Evolutionary conservation across 1,140 invertebrate species (phyloP), one percentile per base, ranked within the genome.

Genomic region (Propsilocerus akamusi): DNA sequence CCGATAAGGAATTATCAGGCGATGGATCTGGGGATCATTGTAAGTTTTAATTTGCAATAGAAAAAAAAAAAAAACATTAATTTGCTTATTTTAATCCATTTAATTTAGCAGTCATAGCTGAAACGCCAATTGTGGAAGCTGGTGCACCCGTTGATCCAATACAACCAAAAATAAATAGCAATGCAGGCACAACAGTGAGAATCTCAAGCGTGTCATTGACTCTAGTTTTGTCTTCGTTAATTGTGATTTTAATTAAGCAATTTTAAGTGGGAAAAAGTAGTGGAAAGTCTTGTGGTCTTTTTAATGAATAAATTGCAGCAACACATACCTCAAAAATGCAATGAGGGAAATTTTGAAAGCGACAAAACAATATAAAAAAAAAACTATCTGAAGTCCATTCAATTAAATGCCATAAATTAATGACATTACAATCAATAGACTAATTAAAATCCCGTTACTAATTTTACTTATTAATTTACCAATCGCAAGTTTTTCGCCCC

Each of bases 11-110:
- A 51, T 56, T 55, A 14, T 64, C 62, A 24, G 63, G 62, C 14
- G 62, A 63, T 53, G 63, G 63, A 14, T 65, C 63, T 14, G 63
- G 63, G 26, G 58, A 63, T 54, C 59, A 61, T 65, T 55, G 4
- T 46, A 46, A 46, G 37, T 30, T 11, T 30, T n/a, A 30, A 30
- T 30, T 8, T n/a, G 10, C 28, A n/a, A 7, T 17, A 7, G 22
- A 17, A 10, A 7, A 41, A 20, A 7, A 20, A 41, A 37, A 12
- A 37, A 37, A 37, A 12, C 10, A 3, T 20, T 41, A 41, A 17
- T 41, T 41, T 41, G 17, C 10, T 30, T 30, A 20, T 41, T 41
- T 41, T 30, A 30, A 30, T 30, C 28, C 28, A 11, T n/a, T n/a
- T 7, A 30, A 30, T 30, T 4, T 30, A 30, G 28, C 2, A 41